These are phyloP conservation scores for Gadopsis bispinosus DNA, from an alignment of 2,797 vertebrate genomes.

Conservation along the genomic window DNA sequence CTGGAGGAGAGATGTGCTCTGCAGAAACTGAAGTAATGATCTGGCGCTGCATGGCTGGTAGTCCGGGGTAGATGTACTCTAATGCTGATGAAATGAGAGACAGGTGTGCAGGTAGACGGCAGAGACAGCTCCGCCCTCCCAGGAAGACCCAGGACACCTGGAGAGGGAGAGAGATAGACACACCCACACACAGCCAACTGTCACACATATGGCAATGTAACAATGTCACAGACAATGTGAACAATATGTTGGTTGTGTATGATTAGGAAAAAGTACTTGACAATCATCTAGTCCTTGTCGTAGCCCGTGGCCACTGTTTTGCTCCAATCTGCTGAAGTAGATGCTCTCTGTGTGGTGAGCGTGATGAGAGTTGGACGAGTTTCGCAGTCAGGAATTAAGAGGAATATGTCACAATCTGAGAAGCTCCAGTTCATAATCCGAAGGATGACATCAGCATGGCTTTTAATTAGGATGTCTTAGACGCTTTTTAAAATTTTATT, in stretches of 20 bases:
- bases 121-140: too few species aligned
- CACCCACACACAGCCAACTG: too few species aligned
- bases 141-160: too few species aligned
- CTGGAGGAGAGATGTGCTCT: too few species aligned
- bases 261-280: not conserved
- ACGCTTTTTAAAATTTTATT: not conserved
- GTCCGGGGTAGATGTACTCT: too few species aligned
- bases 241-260: not conserved
- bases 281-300: not conserved
- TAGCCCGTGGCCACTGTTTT: not conserved
- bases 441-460: conserved; percentile 12
- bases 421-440: conserved; percentile 26
- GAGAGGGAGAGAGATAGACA: too few species aligned
- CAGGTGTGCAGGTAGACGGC: too few species aligned
- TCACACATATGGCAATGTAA: not conserved
- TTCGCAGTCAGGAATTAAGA: conserved; percentile 20
- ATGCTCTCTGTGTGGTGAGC: conserved; percentile 1
- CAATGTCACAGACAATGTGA: not conserved
- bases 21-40: too few species aligned
- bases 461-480: not conserved
- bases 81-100: too few species aligned
- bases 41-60: too few species aligned
- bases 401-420: conserved; percentile 28
- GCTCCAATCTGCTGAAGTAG: not conserved
- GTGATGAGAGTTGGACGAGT: conserved; percentile 3